Evolutionary conservation across 2,888 invertebrate genomes (phyloP), one percentile per base, ranked within the genome.

Genomic region (Xanthostigma xanthostigma): DNA sequence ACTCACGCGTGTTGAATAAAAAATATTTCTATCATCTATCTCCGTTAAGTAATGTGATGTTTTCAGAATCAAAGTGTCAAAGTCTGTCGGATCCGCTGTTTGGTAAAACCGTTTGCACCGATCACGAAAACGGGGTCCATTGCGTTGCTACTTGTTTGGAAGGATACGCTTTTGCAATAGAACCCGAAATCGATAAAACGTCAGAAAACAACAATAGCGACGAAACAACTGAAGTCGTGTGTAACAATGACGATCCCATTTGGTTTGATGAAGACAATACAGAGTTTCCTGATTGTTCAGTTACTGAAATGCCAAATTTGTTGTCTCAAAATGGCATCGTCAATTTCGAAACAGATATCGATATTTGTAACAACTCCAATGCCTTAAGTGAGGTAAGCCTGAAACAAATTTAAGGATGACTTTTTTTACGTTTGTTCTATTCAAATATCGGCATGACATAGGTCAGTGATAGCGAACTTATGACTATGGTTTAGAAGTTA

Each of bases 71-170:
- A 9, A 54, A 56, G 36, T 67, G 67, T 55, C 61, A 63, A 36
- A 55, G 58, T 9, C 50, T 65, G 35, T 54, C 60, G 3, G 57
- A 62, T 49, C 66, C 66, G 9, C 53, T 58, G 14, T 62, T 59
- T 56, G 66, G 66, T 0, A 55, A 57, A 38, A 61, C 58, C n/a
- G 55, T 63, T 35, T 68, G 67, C 51, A 53, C 50, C 40, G 44
- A 53, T 10, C 48, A 48, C 8, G 53, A 11, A 36, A 56, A 61
- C 44, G 60, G 62, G 6, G 58, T 64, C 33, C 60, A 62, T 51
- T 82, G 82, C 56, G 64, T 69, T 5, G 60, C 79, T 17, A 70
- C 69, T 9, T 82, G 81, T 57, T 63, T 74, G 44, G 70, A 74
- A 47, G 81, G 79, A 0, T 80, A 76, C 56, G 76, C 72, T 4